Percentiles rank a stretch among this genome's conserved stretches.
These are phyloP conservation scores for Radopholus similis DNA, from an alignment of 1,140 invertebrate species.

Conservation along the genomic window DNA sequence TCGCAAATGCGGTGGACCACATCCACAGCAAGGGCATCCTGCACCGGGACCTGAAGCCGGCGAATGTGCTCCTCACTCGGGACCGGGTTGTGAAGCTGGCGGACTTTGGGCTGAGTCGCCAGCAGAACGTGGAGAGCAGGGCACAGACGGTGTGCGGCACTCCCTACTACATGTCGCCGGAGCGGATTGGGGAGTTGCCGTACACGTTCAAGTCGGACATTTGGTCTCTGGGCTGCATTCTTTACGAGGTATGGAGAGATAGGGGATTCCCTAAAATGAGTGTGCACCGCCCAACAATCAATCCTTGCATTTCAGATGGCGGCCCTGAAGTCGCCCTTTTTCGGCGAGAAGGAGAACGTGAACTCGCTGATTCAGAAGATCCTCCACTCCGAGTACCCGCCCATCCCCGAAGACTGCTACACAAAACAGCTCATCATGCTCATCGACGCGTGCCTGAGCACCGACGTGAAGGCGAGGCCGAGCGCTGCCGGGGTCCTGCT, in stretches of 20 bases:
- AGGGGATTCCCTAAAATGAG: neutral
- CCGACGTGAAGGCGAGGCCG: neutral
- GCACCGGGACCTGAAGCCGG: conserved; percentile 33
- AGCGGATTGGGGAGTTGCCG: conserved; percentile 16
- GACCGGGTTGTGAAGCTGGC: conserved; percentile 15
- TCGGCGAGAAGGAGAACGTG: conserved; percentile 25
- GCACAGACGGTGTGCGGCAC: conserved; percentile 34
- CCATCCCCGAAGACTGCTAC: conserved; percentile 22
- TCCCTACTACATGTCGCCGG: conserved; percentile 37
- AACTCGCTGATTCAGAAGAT: conserved; percentile 19
- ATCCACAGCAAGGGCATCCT: conserved; percentile 29
- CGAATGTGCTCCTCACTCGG: conserved; percentile 24
- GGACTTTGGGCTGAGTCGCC: conserved; percentile 32
- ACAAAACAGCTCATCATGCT: conserved; percentile 1
- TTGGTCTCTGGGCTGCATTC: conserved; percentile 33
- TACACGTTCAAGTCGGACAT: conserved; percentile 24
- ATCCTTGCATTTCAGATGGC: conserved; percentile 19
- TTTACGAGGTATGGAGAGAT: conserved; percentile 22
- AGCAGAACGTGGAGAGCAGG: neutral
- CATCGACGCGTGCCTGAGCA: conserved; percentile 3
- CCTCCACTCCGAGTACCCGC: conserved; percentile 15
- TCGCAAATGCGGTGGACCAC: conserved; percentile 25
- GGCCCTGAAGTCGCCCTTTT: conserved; percentile 20
- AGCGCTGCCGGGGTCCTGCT: neutral
- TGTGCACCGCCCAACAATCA: neutral